Percentiles rank a stretch among this genome's conserved stretches.
Evolutionary conservation across 2,888 invertebrate species (phyloP).

Genomic region (Cyrtodaria siliqua): DNA sequence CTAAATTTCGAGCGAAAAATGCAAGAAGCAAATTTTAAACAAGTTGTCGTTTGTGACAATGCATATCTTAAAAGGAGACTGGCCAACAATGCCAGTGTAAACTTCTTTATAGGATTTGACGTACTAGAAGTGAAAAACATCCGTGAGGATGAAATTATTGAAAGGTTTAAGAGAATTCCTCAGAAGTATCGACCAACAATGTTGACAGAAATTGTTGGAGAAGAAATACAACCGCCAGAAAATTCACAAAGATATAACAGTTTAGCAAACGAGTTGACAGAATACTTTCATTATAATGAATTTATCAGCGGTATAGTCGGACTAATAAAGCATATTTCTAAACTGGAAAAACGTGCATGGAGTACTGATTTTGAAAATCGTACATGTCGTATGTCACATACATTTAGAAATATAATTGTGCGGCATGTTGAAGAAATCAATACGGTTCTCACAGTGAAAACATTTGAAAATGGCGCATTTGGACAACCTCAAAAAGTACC

Average conservation of each 20-base stretch:
- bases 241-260: background rate
- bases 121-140: background rate
- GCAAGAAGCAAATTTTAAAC: slow-evolving; percentile 22
- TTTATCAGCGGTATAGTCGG: slow-evolving; percentile 22
- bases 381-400: too few species aligned
- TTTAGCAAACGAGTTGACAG: background rate
- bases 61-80: slow-evolving; percentile 13
- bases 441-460: too few species aligned
- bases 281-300: background rate
- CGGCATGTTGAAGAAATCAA: too few species aligned
- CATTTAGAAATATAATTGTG: too few species aligned
- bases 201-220: slow-evolving; percentile 63
- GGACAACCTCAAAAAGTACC: slow-evolving; percentile 1
- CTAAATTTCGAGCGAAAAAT: slow-evolving; percentile 10
- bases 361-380: slow-evolving; percentile 2
- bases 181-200: slow-evolving; percentile 50
- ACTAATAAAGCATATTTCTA: slow-evolving; percentile 20
- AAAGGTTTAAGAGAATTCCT: slow-evolving; percentile 53
- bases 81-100: slow-evolving; percentile 5
- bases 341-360: background rate
- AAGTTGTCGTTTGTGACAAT: slow-evolving; percentile 46
- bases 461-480: background rate
- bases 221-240: slow-evolving; percentile 37
- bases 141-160: slow-evolving; percentile 8
- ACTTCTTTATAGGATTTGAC: slow-evolving; percentile 37